Evolutionary conservation across 2,888 invertebrate species (phyloP), one percentile per base, ranked within the genome.

Genomic region (Patella depressa): DNA sequence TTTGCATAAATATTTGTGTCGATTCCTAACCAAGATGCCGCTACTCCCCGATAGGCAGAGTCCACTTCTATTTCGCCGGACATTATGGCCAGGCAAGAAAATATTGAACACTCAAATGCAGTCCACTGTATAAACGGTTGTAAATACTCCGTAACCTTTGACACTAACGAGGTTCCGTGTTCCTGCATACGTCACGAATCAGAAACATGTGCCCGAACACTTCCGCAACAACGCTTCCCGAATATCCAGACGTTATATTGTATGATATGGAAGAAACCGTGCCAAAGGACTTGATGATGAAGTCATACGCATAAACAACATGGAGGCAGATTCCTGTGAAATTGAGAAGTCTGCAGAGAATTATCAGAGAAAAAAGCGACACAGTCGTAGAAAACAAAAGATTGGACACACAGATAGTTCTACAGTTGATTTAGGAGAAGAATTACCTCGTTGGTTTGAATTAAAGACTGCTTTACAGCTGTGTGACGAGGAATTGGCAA

Each of bases 231-330:
- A 45, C 45, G 45, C 24, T 24, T n/a, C 65, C 7, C 24, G 65
- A 5, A 15, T 65, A 19, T 19, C 65, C 65, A 65, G 65, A 65
- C 65, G 65, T 65, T 19, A 19, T 65, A 24, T 45, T 45, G 7
- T 45, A 45, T 5, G 34, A 9, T 45, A 45, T 45, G 0, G 9
- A 1, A 7, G 7, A 9, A 45, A 45, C 45, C 1, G 45, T 0
- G 9, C 45, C 45, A 5, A 45, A 9, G 9, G 45, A 45, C 45
- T 9, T 45, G 45, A 7, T 45, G 45, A 45, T 65, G 65, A 65
- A 65, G 65, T 65, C 65, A 65, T 24, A 45, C 45, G 45, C 24
- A 14, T 65, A 65, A 65, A 65, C 65, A 65, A 65, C 14, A 65
- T 65, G 65, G 65, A 19, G 65, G 19, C 65, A 65, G 24, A 65